phyloP scores from a whole-genome alignment of 1,140 invertebrate genomes.

The Diorhabda sublineata region DNA sequence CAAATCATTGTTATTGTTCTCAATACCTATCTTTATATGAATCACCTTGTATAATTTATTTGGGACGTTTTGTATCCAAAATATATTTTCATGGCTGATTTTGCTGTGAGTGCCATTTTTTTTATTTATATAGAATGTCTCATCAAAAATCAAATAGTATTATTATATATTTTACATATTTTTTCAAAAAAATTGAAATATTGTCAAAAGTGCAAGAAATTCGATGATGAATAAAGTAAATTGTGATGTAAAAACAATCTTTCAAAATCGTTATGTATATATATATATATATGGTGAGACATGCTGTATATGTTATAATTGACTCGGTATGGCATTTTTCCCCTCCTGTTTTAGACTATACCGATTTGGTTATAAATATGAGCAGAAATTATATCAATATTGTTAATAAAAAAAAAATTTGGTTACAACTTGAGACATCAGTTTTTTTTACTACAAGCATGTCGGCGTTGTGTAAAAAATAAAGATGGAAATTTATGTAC shows the following conservation, averaged over 20 bases:
- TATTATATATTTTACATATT: too few species aligned
- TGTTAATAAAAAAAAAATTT: conserved; percentile 25
- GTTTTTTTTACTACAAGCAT: conserved; percentile 31
- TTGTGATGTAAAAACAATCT: too few species aligned
- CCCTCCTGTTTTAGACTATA: neutral
- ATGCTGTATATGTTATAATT: too few species aligned
- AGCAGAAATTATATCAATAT: conserved; percentile 19
- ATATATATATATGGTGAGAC: too few species aligned
- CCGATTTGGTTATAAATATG: conserved; percentile 15
- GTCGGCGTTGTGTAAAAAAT: conserved; percentile 29
- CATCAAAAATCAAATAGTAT: too few species aligned
- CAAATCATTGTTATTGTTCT: too few species aligned
- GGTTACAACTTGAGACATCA: conserved; percentile 21
- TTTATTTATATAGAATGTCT: conserved; percentile 27
- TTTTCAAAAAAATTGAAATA: conserved; percentile 8
- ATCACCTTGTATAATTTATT: neutral
- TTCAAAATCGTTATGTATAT: neutral
- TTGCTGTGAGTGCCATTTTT: conserved; percentile 39
- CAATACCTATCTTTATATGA: conserved; percentile 18
- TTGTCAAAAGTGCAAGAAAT: neutral
- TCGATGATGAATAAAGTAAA: too few species aligned
- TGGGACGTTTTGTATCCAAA: neutral
- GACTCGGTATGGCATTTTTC: too few species aligned
- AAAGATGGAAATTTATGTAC: conserved; percentile 44
- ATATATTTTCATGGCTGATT: conserved; percentile 24